Percentiles rank a stretch among this genome's conserved stretches.
Conservation (phyloP, 2,888 invertebrate species). For the Eupithecia tripunctaria region DNA sequence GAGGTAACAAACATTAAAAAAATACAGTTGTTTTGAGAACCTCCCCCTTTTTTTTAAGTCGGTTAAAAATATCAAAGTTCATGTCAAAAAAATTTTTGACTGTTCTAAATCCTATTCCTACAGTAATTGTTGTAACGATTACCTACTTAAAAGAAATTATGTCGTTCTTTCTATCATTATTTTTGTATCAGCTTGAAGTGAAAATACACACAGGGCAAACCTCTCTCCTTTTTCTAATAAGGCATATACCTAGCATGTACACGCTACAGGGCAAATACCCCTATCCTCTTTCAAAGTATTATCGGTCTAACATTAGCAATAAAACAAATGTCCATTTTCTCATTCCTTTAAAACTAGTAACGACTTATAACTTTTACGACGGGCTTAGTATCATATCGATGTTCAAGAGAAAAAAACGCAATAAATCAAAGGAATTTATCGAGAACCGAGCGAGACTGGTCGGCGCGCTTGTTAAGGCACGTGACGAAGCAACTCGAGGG, state of each 20-base stretch:
- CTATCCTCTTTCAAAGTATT: background rate
- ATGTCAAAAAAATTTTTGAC: background rate
- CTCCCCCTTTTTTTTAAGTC: too few species aligned
- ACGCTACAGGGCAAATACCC: background rate
- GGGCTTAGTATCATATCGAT: constrained; percentile 6
- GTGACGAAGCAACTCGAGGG: constrained; percentile 72
- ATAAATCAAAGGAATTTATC: constrained; percentile 40
- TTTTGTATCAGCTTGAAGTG: background rate
- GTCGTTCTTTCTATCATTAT: background rate
- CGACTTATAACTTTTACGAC: constrained; percentile 1
- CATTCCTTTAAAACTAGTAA: background rate
- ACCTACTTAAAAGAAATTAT: background rate
- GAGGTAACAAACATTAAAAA: too few species aligned
- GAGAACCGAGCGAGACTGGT: constrained; percentile 42
- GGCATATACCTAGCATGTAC: too few species aligned
- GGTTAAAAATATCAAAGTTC: background rate
- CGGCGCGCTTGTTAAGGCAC: constrained; percentile 69
- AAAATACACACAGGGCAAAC: background rate
- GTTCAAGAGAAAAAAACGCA: constrained; percentile 34
- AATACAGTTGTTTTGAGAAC: too few species aligned
- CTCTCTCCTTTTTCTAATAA: background rate
- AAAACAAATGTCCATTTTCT: background rate
- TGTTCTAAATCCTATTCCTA: background rate
- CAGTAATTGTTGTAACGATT: background rate
- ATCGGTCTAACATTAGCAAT: background rate